Evolutionary conservation across 2,888 invertebrate species (phyloP).

Genomic region (Dasypogon diadema): DNA sequence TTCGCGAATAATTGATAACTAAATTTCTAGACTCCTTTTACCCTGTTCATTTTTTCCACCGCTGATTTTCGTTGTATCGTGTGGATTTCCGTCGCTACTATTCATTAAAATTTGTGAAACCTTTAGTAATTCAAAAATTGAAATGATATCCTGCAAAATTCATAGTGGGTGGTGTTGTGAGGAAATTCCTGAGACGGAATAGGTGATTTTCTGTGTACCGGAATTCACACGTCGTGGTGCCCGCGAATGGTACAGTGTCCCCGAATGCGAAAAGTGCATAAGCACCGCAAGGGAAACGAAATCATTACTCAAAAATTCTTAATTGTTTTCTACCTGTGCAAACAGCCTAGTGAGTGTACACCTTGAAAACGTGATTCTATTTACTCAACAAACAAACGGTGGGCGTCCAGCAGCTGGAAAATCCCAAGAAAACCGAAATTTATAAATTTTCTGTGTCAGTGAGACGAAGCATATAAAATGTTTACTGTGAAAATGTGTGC

Average conservation of each 20-base stretch:
- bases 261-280: neutral
- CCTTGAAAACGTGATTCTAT: slow-evolving; percentile 10
- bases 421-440: slow-evolving; percentile 2
- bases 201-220: too few species aligned
- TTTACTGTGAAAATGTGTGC: slow-evolving; percentile 24
- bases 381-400: slow-evolving; percentile 28
- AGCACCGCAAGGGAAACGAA: neutral
- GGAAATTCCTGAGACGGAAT: neutral
- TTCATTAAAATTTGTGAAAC: too few species aligned
- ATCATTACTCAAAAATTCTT: neutral
- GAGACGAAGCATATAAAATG: slow-evolving; percentile 15
- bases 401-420: neutral
- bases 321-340: slow-evolving; percentile 1
- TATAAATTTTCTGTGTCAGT: slow-evolving; percentile 35
- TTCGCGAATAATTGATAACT: slow-evolving; percentile 11
- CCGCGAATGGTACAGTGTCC: neutral
- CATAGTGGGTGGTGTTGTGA: too few species aligned
- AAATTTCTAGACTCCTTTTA: neutral
- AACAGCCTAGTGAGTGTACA: neutral
- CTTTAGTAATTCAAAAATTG: neutral
- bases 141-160: neutral
- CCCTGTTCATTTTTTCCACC: too few species aligned
- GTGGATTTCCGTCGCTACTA: too few species aligned
- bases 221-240: neutral
- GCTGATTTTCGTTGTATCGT: too few species aligned